Percentiles rank a stretch among this genome's conserved stretches.
These are phyloP conservation scores for Phallusia fumigata DNA, from an alignment of 23 tunicate genomes.

Conservation along the genomic window DNA sequence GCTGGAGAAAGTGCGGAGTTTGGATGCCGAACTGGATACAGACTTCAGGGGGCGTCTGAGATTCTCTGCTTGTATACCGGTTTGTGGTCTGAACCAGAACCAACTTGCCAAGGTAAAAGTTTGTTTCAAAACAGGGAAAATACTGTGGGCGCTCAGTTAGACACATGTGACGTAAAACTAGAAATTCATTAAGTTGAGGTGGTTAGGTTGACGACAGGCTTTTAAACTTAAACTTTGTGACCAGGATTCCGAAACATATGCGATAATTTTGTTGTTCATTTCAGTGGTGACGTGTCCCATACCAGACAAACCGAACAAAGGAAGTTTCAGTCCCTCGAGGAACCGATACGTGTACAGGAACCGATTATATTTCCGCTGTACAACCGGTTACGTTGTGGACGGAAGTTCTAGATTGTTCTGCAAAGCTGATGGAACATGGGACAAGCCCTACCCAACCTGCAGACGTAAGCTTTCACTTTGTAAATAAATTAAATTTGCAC, in stretches of 20 bases:
- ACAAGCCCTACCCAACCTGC: neutral
- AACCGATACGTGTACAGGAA: neutral
- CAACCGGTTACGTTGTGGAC: neutral
- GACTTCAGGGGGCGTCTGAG: conserved; percentile 9
- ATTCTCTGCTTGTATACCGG: conserved; percentile 18
- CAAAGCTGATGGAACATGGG: conserved; percentile 4
- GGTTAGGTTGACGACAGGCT: no score
- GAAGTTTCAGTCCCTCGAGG: neutral
- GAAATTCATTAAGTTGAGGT: no score
- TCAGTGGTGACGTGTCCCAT: no score
- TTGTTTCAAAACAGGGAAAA: no score
- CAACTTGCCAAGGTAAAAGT: neutral
- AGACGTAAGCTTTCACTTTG: neutral
- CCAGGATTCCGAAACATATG: no score
- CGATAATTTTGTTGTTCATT: no score
- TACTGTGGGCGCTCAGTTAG: no score
- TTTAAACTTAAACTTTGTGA: no score
- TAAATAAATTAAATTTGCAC: no score
- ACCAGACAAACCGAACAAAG: no score
- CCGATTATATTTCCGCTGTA: neutral
- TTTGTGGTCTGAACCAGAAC: conserved; percentile 17
- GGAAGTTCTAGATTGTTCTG: neutral
- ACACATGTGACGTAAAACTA: no score
- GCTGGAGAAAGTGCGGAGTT: neutral
- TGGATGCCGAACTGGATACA: conserved; percentile 32